phyloP scores from a whole-genome alignment of 2,888 invertebrate genomes.

The Leptopilina syphax region DNA sequence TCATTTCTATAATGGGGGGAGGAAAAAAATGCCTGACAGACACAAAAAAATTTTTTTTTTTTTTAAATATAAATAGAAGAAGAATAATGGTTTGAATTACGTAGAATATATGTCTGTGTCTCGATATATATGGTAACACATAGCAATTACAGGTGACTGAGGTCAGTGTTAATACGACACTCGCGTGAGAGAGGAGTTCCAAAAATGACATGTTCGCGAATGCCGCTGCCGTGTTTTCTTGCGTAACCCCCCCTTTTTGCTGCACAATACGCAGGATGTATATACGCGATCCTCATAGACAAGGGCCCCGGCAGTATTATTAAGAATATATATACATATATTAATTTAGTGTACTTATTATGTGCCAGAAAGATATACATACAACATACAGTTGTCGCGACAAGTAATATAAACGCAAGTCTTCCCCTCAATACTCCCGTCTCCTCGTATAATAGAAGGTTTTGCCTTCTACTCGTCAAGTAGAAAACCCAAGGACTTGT shows the following conservation, averaged over 20 bases:
- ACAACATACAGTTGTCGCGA: conserved; percentile 34
- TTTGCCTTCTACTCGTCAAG: conserved; percentile 46
- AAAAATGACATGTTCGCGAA: conserved; percentile 74
- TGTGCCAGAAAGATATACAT: conserved; percentile 56
- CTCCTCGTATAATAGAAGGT: conserved; percentile 64
- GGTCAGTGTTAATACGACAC: conserved; percentile 76
- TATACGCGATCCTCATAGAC: conserved; percentile 48
- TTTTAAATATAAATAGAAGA: conserved; percentile 25
- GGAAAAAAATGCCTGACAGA: conserved; percentile 21
- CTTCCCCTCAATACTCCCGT: conserved; percentile 48
- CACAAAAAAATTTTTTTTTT: not conserved
- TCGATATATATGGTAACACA: conserved; percentile 48
- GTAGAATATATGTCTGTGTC: conserved; percentile 44
- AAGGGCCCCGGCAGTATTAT: conserved; percentile 56
- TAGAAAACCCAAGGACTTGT: conserved; percentile 53
- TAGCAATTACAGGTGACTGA: conserved; percentile 75
- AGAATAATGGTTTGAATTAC: conserved; percentile 46
- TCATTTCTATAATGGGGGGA: conserved; percentile 1
- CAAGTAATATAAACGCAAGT: conserved; percentile 53
- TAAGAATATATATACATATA: conserved; percentile 55
- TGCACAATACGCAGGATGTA: conserved; percentile 61
- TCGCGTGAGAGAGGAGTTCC: conserved; percentile 74
- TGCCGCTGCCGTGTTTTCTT: conserved; percentile 58
- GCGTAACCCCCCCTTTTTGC: conserved; percentile 55
- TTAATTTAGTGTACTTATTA: conserved; percentile 69